Evolutionary conservation across 64 coral and sea anemone species (phyloP), one percentile per base, ranked within the genome.

Genomic region (Stylophora pistillata): DNA sequence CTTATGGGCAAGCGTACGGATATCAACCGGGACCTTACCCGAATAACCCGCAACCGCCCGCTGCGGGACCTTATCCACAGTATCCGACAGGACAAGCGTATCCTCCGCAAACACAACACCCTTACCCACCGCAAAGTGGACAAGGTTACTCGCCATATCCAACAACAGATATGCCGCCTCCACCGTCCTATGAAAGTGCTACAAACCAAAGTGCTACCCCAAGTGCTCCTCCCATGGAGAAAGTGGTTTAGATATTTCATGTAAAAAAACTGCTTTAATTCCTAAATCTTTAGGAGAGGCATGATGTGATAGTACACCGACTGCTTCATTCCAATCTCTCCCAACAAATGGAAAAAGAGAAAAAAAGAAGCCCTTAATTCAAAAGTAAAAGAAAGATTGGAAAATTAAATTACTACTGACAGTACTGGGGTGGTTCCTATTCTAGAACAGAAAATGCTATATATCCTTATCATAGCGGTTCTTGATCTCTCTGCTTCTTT

Each of bases 121-220:
- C 71, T 17, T 32, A 11, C 47, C n/a, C 78, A 34, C 56, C 78
- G 1, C 16, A 60, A 7, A 56, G 15, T 37, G 56, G 13, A 61
- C 78, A 80, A 1, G 78, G 53, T 23, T 78, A 78, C 56, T n/a
- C n/a, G 15, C 56, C 55, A 80, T 61, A 80, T 15, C 56, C 77
- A 4, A 4, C 37, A 59, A 58, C 77, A 32, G 77, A 80, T 12
- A 61, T 80, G 77, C 77, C 77, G 30, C 77, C 77, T 28, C 77
- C 77, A 2, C 77, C 77, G 31, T 80, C 77, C 6, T 80, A 80
- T 18, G 55, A 80, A 32, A 80, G 77, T 61, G 14, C 77, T 18
- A 56, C 60, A 30, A 56, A 56, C 53, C n/a, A n/a, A n/a, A n/a
- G n/a, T n/a, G n/a, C n/a, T n/a, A n/a, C 77, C 30, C 77, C 77